phyloP scores from a whole-genome alignment of 1,140 invertebrate species.

The Heliothis subflexa region DNA sequence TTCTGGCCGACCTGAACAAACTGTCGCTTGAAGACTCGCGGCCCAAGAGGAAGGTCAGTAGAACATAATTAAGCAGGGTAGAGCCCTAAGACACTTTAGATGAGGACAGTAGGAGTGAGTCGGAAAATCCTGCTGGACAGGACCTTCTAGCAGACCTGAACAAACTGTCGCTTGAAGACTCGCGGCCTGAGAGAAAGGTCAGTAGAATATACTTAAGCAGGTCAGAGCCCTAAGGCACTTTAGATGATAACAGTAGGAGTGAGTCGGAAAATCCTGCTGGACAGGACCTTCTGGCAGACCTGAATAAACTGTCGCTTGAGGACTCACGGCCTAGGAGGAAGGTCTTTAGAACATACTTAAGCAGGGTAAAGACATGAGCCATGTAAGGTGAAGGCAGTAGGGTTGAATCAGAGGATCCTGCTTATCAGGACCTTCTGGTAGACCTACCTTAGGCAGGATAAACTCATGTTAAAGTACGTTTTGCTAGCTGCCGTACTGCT shows the following conservation, averaged over 20 bases:
- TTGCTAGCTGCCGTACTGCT: no score
- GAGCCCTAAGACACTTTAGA: no score
- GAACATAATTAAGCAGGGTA: no score
- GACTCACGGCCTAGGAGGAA: conserved; percentile 63
- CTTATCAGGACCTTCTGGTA: conserved; percentile 87
- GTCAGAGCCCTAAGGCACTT: no score
- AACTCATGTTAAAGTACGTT: no score
- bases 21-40: conserved; percentile 84
- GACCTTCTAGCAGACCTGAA: conserved; percentile 88
- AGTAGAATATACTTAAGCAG: no score
- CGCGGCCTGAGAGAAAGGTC: conserved; percentile 56
- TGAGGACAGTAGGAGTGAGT: conserved; percentile 78
- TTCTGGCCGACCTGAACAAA: conserved; percentile 88
- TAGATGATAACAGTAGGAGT: conserved; percentile 86
- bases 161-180: conserved; percentile 86
- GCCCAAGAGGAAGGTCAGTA: conserved; percentile 57
- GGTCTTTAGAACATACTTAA: conserved; percentile 41
- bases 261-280: conserved; percentile 72
- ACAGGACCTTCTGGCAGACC: conserved; percentile 88
- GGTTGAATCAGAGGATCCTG: conserved; percentile 70
- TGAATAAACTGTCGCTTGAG: conserved; percentile 87
- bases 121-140: conserved; percentile 74
- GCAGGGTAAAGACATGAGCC: no score
- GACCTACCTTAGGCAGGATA: no score
- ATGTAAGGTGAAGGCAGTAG: conserved; percentile 86